Base-by-base conservation (phyloP, 2,888 invertebrate species). In the Neuroscelio doddi region DNA sequence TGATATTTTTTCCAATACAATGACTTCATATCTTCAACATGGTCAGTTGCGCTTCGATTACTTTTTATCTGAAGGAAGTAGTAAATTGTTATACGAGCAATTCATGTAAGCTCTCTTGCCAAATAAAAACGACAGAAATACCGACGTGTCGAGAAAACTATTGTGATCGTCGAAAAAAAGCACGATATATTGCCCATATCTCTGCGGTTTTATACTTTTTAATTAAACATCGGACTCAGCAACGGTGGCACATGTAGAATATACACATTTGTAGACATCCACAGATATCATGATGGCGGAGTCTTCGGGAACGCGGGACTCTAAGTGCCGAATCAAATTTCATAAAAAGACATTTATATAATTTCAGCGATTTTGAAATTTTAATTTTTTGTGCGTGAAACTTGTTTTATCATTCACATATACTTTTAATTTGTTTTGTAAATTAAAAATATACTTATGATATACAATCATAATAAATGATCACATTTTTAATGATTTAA, bases 91-190 rank as follows among this genome's bases (percentile, higher is more conserved):
- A 36, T 44, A 53, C 12, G 53, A 45, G 53, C 17, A 26, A 45
- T 38, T 9, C 15, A 27, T 44, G 36, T 26, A 44, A 53, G 45
- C 53, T 53, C 45, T 12, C 26, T 16, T 36, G 29, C 36, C 27
- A 53, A 53, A 53, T 53, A 44, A 45, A 53, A 55, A 32, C 45
- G 39, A 55, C 29, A 29, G 46, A 46, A 46, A 46, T 44, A 39
- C 39, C 46, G 10, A 39, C 38, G 47, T 42, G 55, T 24, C 45
- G 46, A 21, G 14, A 9, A 41, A 32, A 55, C 30, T 30, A 46
- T 55, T 55, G 55, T 41, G 41, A 36, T 36, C 12, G 12, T 36
- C 15, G 36, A 12, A 36, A 12, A 41, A 56, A 46, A 45, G 36
- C 45, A 46, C 45, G 47, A 55, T 29, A 41, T 55, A 57, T 27